Base-by-base conservation (phyloP, 2,113 vertebrate genomes). In the Ctenodactylus gundi region DNA sequence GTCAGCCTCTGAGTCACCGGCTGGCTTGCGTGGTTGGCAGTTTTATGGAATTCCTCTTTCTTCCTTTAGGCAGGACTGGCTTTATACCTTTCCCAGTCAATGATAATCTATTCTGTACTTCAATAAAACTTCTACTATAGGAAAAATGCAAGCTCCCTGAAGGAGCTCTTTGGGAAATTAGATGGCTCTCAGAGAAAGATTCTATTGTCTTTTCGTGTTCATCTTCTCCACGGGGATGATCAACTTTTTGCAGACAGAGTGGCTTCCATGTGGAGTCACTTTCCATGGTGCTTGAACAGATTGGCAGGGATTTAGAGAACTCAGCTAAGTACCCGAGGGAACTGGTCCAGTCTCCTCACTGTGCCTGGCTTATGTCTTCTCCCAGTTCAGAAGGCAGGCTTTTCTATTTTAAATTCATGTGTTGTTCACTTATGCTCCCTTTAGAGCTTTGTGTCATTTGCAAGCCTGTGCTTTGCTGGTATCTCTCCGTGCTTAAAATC, bases 161-260 rank as follows among this genome's bases (percentile, higher is more conserved):
- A 92, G 81, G 95, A 96, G 64, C 88, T 91, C 93, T 90, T 70
- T 94, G 84, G 85, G 55, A 65, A 55, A 62, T 62, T 68, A 53
- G 62, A 78, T 77, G 75, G 62, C 49, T 94, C 85, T 96, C 77
- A 46, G 64, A 81, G 83, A 73, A 27, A 17, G 77, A n/a, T 44
- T 84, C 34, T 82, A 31, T 70, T 49, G 64, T 89, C 29, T 44
- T 93, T 77, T 92, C 57, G 67, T 83, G 36, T 87, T 93, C 13
- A 11, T 82, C 10, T 34, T 55, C 12, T 88, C 85, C n/a, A 18
- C 29, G 51, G 70, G 60, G 49, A 85, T 90, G 60, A 90, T 82
- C 62, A 70, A 13, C 77, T 94, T 92, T 55, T 20, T 78, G 60
- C 46, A 90, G 87, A 88, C 76, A 96, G n/a, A 7, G 15, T 53